Base-by-base conservation (phyloP, 2,797 vertebrate species). In the Paramormyrops hopkinsi region DNA sequence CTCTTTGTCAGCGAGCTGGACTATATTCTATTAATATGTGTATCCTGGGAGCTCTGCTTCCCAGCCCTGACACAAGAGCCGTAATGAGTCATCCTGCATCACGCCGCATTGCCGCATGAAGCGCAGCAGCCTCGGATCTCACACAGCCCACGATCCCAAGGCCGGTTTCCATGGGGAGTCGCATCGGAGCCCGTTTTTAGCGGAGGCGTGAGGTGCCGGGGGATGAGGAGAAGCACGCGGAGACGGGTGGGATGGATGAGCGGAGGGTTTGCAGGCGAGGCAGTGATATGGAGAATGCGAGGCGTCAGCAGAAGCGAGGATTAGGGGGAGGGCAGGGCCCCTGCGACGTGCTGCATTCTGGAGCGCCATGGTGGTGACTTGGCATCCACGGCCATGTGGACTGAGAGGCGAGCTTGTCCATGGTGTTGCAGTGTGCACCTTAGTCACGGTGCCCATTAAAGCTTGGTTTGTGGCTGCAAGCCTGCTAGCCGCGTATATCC, bases 71-170 rank as follows among this genome's bases (percentile, higher is more conserved):
- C 53, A 41, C 33, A 19, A 46, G 59, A 22, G 37, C 54, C 37
- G n/a, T 88, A 87, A 46, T 87, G 86, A 88, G 54, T 88, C 37
- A 88, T 86, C 84, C 48, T 51, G 53, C 50, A 82, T 82, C 41
- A 11, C 6, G 17, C 33, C 4, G 8, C 46, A 29, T 51, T 53
- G 44, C 50, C 4, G 83, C 22, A 53, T 6, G 22, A 37, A 54
- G 84, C 50, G 17, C 84, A 37, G 46, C 22, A 14, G 82, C 48
- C 82, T 29, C 25, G 51, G 29, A 46, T 88, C 41, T 53, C 69
- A 0, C 48, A 33, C 88, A 19, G 46, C 44, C 59, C 46, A 62
- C n/a, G 59, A 48, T 29, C 48, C 46, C 19, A 7, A 53, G 29
- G n/a, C 25, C 19, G n/a, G 50, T 54, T 56, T 33, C 73, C 65